Percentiles rank a stretch among this genome's conserved stretches.
Evolutionary conservation across 2,888 invertebrate genomes (phyloP).

Genomic region (Ectobius pallidus): DNA sequence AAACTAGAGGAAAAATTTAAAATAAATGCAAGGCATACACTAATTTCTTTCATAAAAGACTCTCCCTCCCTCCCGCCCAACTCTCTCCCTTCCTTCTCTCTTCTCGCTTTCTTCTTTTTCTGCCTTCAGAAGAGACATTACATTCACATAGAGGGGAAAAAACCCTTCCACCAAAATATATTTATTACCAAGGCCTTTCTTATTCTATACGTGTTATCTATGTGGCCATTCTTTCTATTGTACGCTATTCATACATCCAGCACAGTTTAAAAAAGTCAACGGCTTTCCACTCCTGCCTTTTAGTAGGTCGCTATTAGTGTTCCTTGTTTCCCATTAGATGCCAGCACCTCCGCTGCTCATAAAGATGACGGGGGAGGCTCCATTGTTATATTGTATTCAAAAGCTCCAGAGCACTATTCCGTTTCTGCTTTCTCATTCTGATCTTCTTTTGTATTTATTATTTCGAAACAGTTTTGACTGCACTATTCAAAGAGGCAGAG

Average conservation of each 20-base stretch:
- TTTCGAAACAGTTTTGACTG: not conserved
- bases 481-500: too few relatives aligned
- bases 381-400: slow-evolving; percentile 14
- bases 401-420: slow-evolving; percentile 2
- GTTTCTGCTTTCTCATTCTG: not conserved
- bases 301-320: slow-evolving; percentile 20
- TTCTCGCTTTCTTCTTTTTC: too few relatives aligned
- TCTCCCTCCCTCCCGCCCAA: too few relatives aligned
- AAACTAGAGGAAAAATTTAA: too few relatives aligned
- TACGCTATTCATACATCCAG: not conserved
- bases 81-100: too few relatives aligned
- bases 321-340: slow-evolving; percentile 6
- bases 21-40: too few relatives aligned
- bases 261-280: not conserved
- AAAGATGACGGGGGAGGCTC: slow-evolving; percentile 5
- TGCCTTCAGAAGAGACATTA: too few relatives aligned
- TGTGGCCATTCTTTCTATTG: not conserved
- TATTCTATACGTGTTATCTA: not conserved
- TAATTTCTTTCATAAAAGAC: too few relatives aligned
- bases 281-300: too few relatives aligned
- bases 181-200: not conserved
- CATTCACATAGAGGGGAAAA: too few relatives aligned
- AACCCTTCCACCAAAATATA: not conserved
- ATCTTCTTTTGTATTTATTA: slow-evolving; percentile 28
- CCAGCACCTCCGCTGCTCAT: slow-evolving; percentile 18